phyloP scores from a whole-genome alignment of 92 coral and sea anemone species.

The Anthopleura xanthogrammica region DNA sequence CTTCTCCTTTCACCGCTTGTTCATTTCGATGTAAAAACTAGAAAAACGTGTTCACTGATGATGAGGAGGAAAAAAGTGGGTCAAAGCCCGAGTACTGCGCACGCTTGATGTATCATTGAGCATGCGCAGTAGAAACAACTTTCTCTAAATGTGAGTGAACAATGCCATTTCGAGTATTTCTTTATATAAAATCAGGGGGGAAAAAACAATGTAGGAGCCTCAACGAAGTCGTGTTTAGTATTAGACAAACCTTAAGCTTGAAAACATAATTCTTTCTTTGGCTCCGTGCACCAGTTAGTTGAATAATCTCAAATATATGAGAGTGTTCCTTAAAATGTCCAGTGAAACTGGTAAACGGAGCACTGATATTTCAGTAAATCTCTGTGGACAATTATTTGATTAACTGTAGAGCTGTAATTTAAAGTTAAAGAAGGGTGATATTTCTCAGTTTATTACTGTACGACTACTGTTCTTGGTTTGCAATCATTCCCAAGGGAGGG shows the following conservation, averaged over 20 bases:
- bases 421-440: background rate
- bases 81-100: background rate
- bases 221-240: background rate
- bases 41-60: background rate
- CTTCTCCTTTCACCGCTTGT: background rate
- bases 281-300: too few species aligned
- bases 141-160: background rate
- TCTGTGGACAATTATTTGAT: background rate
- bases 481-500: too few species aligned
- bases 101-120: background rate
- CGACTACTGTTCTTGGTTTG: too few species aligned
- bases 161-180: background rate
- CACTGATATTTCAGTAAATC: background rate
- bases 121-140: background rate
- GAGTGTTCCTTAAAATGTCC: background rate
- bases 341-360: background rate
- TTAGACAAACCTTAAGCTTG: background rate
- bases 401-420: background rate
- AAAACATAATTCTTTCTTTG: too few species aligned
- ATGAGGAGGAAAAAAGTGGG: too few species aligned
- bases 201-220: background rate
- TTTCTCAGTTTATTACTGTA: too few species aligned
- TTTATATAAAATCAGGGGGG: background rate
- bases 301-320: background rate
- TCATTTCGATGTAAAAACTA: background rate